A percentile compares a stretch with the other conserved stretches of the same genome.
Conservation (phyloP, 2,113 vertebrate species). For the Rhizomys pruinosus region DNA sequence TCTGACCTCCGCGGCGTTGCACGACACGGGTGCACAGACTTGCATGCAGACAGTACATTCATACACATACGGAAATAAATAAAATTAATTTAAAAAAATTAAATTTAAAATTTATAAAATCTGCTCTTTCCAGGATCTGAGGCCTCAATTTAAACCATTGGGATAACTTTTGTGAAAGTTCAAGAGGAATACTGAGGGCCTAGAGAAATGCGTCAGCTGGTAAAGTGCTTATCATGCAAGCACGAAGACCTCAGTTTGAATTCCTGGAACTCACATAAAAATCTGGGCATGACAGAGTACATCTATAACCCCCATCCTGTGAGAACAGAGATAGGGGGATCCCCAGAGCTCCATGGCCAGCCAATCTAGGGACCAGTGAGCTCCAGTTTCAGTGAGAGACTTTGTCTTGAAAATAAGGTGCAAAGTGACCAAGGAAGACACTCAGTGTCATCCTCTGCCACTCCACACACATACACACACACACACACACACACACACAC, state of each 20-base stretch:
- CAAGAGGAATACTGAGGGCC: background rate
- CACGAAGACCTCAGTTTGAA: background rate
- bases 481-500: background rate
- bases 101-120: background rate
- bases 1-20: no score
- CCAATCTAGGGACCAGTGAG: background rate
- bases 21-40: no score
- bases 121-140: background rate
- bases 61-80: background rate
- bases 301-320: background rate
- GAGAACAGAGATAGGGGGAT: background rate
- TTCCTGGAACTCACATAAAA: background rate
- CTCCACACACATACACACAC: background rate
- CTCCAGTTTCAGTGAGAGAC: background rate
- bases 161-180: background rate
- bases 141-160: background rate
- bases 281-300: no score
- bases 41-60: no score
- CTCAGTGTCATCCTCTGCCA: background rate
- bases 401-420: background rate
- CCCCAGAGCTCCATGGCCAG: background rate
- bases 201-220: background rate
- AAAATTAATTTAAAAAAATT: background rate
- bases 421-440: background rate
- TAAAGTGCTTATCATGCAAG: background rate